These are phyloP conservation scores for Protonemura montana DNA, from an alignment of 2,888 invertebrate species.

Conservation along the genomic window DNA sequence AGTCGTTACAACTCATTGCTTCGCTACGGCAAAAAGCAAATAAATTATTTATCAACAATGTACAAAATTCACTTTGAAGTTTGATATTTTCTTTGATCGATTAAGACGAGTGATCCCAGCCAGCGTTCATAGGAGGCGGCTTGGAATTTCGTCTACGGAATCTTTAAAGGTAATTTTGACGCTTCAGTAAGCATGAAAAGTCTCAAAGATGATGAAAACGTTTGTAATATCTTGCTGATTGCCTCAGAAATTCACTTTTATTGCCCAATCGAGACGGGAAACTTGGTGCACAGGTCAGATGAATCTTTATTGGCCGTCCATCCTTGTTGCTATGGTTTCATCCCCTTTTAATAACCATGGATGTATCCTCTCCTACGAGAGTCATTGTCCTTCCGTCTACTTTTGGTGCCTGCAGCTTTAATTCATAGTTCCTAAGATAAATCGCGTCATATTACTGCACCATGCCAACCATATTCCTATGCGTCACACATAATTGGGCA, in stretches of 20 bases:
- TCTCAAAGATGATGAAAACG: constrained; percentile 46
- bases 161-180: constrained; percentile 47
- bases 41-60: neutral
- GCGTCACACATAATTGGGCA: neutral
- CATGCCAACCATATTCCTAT: neutral
- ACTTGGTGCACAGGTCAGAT: neutral
- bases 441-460: neutral
- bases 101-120: neutral
- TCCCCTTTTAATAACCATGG: neutral
- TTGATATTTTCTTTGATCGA: constrained; percentile 1
- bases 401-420: no score
- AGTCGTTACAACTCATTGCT: neutral
- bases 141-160: neutral
- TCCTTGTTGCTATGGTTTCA: neutral
- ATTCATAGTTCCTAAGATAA: no score
- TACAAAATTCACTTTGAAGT: neutral
- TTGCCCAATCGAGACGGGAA: neutral
- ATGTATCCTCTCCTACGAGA: neutral
- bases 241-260: constrained; percentile 37
- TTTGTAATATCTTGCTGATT: constrained; percentile 43
- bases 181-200: constrained; percentile 42
- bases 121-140: neutral
- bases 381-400: no score
- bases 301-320: neutral
- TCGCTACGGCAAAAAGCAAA: neutral